Percentiles rank a stretch among this genome's conserved stretches.
phyloP scores from a whole-genome alignment of 2,113 vertebrate species.

The Hylia prasina region DNA sequence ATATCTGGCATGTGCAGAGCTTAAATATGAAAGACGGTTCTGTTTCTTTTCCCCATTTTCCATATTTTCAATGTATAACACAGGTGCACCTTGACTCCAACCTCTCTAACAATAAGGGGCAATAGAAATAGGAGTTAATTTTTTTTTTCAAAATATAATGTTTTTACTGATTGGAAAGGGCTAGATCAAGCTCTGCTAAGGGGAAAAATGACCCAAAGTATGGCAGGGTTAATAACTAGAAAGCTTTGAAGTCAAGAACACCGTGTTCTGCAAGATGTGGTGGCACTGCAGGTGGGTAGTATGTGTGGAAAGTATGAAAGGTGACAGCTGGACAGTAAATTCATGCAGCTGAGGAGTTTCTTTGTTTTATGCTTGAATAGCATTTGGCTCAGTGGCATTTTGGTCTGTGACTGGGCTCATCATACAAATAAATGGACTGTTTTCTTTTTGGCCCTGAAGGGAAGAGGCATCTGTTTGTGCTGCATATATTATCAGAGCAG shows the following conservation, averaged over 20 bases:
- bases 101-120: neutral
- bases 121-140: neutral
- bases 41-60: neutral
- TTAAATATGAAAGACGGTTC: neutral
- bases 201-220: neutral
- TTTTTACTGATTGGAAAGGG: neutral
- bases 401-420: neutral
- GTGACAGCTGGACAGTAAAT: constrained; percentile 21
- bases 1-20: neutral
- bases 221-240: neutral
- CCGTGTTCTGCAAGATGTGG: neutral
- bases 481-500: neutral
- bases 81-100: neutral
- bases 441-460: constrained; percentile 19
- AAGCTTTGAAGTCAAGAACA: neutral
- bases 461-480: neutral
- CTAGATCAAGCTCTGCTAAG: neutral
- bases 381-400: constrained; percentile 35
- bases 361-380: constrained; percentile 32
- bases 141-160: neutral
- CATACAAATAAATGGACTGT: constrained; percentile 20
- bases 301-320: neutral
- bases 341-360: neutral
- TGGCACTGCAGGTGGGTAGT: neutral
- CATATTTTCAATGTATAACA: neutral